Conservation (phyloP, 92 coral and sea anemone genomes). For the Porites rus region DNA sequence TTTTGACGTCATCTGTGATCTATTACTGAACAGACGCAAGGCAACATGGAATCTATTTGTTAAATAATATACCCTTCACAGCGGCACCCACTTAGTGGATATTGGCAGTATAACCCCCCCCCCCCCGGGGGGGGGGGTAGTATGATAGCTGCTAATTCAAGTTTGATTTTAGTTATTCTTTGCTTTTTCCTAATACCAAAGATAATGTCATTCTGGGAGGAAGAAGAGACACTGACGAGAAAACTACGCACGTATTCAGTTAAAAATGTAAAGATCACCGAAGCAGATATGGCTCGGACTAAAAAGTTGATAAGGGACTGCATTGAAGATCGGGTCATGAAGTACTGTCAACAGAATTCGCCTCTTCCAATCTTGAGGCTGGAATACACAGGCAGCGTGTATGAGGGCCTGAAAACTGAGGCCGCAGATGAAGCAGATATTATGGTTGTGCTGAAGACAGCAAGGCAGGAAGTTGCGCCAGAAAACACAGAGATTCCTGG, state of each 20-base stretch:
- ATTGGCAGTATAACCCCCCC: too few relatives aligned
- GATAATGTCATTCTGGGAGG: background rate
- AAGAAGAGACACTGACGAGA: constrained; percentile 23
- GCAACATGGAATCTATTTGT: too few relatives aligned
- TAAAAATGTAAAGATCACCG: constrained; percentile 68
- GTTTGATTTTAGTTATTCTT: too few relatives aligned
- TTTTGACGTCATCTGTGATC: too few relatives aligned
- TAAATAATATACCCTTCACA: too few relatives aligned
- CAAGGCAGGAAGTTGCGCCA: constrained; percentile 34
- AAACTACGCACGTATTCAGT: constrained; percentile 67
- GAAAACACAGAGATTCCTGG: constrained; percentile 59
- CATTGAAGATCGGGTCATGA: constrained; percentile 40
- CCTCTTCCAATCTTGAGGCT: constrained; percentile 58
- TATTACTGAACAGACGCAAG: too few relatives aligned
- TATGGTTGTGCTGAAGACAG: constrained; percentile 70
- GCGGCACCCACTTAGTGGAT: too few relatives aligned
- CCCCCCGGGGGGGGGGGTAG: too few relatives aligned
- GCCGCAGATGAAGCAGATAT: constrained; percentile 89
- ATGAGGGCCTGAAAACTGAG: constrained; percentile 81
- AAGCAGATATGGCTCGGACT: constrained; percentile 55
- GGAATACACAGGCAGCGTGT: constrained; percentile 84
- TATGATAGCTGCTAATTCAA: too few relatives aligned
- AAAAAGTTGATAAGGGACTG: constrained; percentile 57
- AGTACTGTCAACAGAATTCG: constrained; percentile 54
- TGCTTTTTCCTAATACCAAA: too few relatives aligned